Percentiles rank a stretch among this genome's conserved stretches.
Conservation (phyloP, 2,113 vertebrate species). For the Axis porcinus region DNA sequence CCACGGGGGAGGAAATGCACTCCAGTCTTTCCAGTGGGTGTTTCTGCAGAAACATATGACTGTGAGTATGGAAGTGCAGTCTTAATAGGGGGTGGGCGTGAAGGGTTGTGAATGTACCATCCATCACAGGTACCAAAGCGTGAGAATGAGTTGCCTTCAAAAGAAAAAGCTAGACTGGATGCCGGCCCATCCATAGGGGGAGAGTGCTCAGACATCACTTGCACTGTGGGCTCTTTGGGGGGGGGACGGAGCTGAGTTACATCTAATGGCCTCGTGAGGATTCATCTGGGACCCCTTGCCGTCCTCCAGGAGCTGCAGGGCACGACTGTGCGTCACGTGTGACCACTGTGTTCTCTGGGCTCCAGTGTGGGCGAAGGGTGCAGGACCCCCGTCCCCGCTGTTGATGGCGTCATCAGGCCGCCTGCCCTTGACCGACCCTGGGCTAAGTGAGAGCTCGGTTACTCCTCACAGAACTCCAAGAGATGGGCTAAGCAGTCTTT, state of each 20-base stretch:
- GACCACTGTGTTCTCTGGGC: not conserved
- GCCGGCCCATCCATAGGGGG: fast-evolving
- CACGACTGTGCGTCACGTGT: fast-evolving
- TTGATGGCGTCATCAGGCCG: not conserved
- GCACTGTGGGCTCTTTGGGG: not conserved
- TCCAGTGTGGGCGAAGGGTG: not conserved
- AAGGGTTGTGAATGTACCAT: not conserved
- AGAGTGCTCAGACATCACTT: fast-evolving
- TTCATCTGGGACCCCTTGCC: not conserved
- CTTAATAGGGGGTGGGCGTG: not conserved
- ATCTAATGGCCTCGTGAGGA: not conserved
- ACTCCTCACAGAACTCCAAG: not conserved
- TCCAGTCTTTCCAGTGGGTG: not conserved
- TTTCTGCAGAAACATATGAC: not conserved
- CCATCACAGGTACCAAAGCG: not conserved
- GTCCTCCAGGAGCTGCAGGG: not conserved
- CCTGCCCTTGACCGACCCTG: fast-evolving
- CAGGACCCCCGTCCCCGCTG: not conserved
- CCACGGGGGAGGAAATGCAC: fast-evolving
- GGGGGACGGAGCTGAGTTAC: not conserved
- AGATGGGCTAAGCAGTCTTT: not conserved
- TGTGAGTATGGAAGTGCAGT: too few relatives aligned
- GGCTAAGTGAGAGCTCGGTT: not conserved
- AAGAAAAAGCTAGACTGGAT: not conserved
- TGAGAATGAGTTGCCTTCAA: not conserved